phyloP scores from a whole-genome alignment of 2,797 vertebrate genomes.

The Phrynocephalus forsythii region DNA sequence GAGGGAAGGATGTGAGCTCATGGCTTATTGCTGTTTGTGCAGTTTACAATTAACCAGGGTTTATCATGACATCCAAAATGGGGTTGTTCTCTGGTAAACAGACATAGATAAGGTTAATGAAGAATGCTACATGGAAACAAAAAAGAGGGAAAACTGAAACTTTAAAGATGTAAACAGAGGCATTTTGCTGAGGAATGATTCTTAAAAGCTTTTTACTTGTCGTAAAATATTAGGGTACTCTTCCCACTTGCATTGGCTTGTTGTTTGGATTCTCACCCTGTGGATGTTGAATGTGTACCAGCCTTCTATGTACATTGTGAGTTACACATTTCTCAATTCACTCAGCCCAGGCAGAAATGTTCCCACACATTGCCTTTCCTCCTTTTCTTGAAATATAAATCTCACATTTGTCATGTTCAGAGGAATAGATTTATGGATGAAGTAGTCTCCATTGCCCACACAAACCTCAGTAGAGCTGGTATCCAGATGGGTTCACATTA shows the following conservation, averaged over 20 bases:
- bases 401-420: constrained; percentile 74
- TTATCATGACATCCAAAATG: too few relatives aligned
- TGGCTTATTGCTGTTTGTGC: too few relatives aligned
- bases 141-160: neutral
- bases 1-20: too few relatives aligned
- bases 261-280: constrained; percentile 40
- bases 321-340: constrained; percentile 63
- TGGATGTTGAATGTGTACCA: constrained; percentile 52
- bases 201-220: rapidly evolving
- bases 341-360: constrained; percentile 69
- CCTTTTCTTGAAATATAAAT: constrained; percentile 70
- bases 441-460: constrained; percentile 72
- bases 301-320: constrained; percentile 33
- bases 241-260: neutral
- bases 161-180: neutral
- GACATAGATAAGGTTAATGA: neutral
- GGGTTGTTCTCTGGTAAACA: too few relatives aligned
- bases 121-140: neutral
- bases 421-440: constrained; percentile 73
- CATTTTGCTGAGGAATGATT: neutral
- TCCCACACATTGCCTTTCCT: constrained; percentile 73
- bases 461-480: constrained; percentile 69
- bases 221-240: constrained; percentile 9
- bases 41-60: too few relatives aligned
- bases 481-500: constrained; percentile 74